A percentile compares a stretch with the other conserved stretches of the same genome.
phyloP scores from a whole-genome alignment of 2,113 vertebrate genomes.

The Bagarius yarrelli region DNA sequence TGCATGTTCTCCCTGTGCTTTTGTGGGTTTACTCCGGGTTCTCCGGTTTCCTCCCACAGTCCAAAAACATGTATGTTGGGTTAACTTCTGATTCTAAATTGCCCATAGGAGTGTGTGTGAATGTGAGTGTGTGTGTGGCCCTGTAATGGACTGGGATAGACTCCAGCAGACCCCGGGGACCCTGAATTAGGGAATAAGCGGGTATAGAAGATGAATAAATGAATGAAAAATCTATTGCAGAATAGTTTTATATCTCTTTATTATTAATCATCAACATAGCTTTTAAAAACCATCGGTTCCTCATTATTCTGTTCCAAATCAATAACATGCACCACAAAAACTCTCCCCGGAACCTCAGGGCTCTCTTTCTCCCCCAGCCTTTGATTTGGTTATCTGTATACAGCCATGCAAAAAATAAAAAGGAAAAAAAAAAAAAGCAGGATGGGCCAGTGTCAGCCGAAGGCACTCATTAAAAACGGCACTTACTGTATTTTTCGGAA shows the following conservation, averaged over 20 bases:
- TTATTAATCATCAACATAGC: slow-evolving; percentile 52
- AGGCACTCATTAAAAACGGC: slow-evolving; percentile 52
- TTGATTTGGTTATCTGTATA: slow-evolving; percentile 74
- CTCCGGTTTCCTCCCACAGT: too few species aligned
- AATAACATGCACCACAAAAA: slow-evolving; percentile 77
- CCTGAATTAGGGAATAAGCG: too few species aligned
- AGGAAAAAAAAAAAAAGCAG: slow-evolving; percentile 60
- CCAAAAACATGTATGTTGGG: too few species aligned
- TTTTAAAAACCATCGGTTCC: slow-evolving; percentile 42
- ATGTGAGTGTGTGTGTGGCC: too few species aligned
- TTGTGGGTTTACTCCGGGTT: too few species aligned
- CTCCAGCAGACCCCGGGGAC: too few species aligned
- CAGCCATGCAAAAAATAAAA: slow-evolving; percentile 64
- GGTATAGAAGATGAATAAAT: too few species aligned
- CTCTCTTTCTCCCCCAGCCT: slow-evolving; percentile 31
- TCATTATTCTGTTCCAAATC: slow-evolving; percentile 68
- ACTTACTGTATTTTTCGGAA: slow-evolving; percentile 50
- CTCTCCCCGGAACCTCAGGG: slow-evolving; percentile 48
- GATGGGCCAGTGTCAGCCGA: slow-evolving; percentile 44
- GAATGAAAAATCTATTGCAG: not conserved
- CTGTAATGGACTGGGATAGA: too few species aligned
- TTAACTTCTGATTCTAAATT: too few species aligned
- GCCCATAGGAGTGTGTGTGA: too few species aligned
- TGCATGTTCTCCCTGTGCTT: too few species aligned
- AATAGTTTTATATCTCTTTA: not conserved